Base-by-base conservation (phyloP, 2,888 invertebrate genomes). In the Lycocerus yunnanus region DNA sequence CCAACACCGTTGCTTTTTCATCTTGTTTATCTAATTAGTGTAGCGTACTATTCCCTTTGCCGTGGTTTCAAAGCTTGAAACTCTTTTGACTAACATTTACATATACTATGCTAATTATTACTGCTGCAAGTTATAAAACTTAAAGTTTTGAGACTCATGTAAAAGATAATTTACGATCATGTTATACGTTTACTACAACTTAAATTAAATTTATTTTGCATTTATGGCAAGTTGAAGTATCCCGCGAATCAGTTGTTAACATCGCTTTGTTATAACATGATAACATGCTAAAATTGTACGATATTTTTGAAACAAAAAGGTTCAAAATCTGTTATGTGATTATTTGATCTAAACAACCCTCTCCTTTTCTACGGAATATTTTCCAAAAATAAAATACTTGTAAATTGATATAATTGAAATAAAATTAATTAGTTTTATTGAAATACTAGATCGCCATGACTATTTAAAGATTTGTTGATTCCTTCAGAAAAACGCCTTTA, bases 61-160 rank as follows among this genome's bases (percentile, higher is more conserved):
- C n/a, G 61, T 63, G 61, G 61, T 63, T 63, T 63, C 61, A 63
- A 20, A 63, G 61, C 18, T 63, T 16, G 61, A 63, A 63, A 63
- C 61, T 18, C 18, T 63, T 63, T 63, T 60, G 16, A 60, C 14
- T 63, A 18, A 63, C 61, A 63, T 16, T 63, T n/a, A 24, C 21
- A 24, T 24, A 63, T 18, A 8, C 16, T 43, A n/a, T 6, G 43
- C 43, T 43, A 43, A 43, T 43, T 43, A 43, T 43, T 43, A 43
- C 43, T 43, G 43, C 13, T 43, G 43, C 4, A 43, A 43, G 43
- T 43, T 43, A n/a, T 43, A n/a, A 43, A 43, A 43, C 13, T 43
- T 43, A n/a, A 43, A 43, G 43, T 43, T 43, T 43, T 3, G 43
- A 43, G n/a, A 43, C 43, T 43, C 8, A 43, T 43, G 43, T 43